A percentile compares a stretch with the other conserved stretches of the same genome.
These are phyloP conservation scores for Netelia inedita DNA, from an alignment of 2,888 invertebrate species.

Conservation along the genomic window DNA sequence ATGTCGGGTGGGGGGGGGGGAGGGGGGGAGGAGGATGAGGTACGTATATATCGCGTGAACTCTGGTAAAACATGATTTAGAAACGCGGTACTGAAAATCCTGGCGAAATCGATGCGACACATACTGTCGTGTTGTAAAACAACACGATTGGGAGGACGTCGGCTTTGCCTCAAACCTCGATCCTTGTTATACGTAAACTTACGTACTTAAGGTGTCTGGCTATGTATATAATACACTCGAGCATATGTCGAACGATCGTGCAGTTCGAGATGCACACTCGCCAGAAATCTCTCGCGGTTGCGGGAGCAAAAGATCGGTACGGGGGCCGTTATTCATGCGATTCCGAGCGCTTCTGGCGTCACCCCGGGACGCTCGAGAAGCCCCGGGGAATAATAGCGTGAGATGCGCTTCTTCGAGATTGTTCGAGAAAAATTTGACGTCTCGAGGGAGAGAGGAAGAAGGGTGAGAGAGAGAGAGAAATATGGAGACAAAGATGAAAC, in stretches of 20 bases:
- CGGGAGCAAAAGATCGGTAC: constrained; percentile 51
- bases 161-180: constrained; percentile 34
- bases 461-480: not conserved
- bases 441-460: constrained; percentile 4
- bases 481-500: constrained; percentile 25
- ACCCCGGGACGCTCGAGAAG: constrained; percentile 35
- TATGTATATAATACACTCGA: not conserved
- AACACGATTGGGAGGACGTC: constrained; percentile 60
- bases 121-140: constrained; percentile 28
- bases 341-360: constrained; percentile 47
- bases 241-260: constrained; percentile 63
- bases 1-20: not conserved
- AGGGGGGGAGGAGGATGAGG: constrained; percentile 3
- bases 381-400: constrained; percentile 47
- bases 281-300: constrained; percentile 43
- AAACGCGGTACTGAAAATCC: constrained; percentile 69
- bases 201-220: not conserved
- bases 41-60: constrained; percentile 53
- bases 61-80: constrained; percentile 75
- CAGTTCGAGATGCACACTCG: constrained; percentile 60
- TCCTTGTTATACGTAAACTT: constrained; percentile 60
- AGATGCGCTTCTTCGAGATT: constrained; percentile 47
- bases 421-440: constrained; percentile 50
- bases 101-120: constrained; percentile 58
- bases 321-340: constrained; percentile 64